Conservation (phyloP, 2,888 invertebrate genomes). For the Ophioninae sp. region DNA sequence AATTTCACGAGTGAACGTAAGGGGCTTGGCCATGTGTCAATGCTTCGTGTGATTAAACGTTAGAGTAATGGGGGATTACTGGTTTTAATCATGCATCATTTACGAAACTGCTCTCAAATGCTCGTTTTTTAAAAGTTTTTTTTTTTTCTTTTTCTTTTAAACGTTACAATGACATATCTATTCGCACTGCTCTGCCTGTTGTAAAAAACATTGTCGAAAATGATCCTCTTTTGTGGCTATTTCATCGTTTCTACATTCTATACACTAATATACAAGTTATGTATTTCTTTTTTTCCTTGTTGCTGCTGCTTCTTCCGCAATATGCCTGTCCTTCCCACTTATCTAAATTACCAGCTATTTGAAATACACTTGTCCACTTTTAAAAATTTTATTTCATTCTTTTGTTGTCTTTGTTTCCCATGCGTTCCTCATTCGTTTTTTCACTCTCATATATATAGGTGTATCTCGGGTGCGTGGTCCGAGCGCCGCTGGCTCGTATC, state of each 20-base stretch:
- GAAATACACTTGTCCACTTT: slow-evolving; percentile 72
- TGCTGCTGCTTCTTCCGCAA: slow-evolving; percentile 66
- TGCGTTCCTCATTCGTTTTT: slow-evolving; percentile 20
- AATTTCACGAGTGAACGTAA: slow-evolving; percentile 44
- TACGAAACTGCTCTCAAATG: slow-evolving; percentile 63
- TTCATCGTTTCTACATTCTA: slow-evolving; percentile 80
- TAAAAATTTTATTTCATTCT: slow-evolving; percentile 39
- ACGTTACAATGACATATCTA: slow-evolving; percentile 77
- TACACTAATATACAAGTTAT: slow-evolving; percentile 81
- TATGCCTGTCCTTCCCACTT: slow-evolving; percentile 79
- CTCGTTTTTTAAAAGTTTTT: slow-evolving; percentile 47
- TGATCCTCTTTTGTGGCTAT: slow-evolving; percentile 78
- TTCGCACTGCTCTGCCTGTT: slow-evolving; percentile 78
- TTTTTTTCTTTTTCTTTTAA: slow-evolving; percentile 60
- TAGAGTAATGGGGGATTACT: slow-evolving; percentile 53
- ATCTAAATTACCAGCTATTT: slow-evolving; percentile 77
- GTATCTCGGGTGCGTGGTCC: slow-evolving; percentile 32
- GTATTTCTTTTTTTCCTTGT: slow-evolving; percentile 72
- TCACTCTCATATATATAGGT: slow-evolving; percentile 34
- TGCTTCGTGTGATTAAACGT: slow-evolving; percentile 61
- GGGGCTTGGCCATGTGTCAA: slow-evolving; percentile 19
- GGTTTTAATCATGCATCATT: slow-evolving; percentile 65
- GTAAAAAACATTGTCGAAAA: slow-evolving; percentile 81
- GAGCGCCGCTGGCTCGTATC: slow-evolving; percentile 72
- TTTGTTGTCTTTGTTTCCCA: slow-evolving; percentile 55